A percentile compares a stretch with the other conserved stretches of the same genome.
phyloP scores from a whole-genome alignment of 2,888 invertebrate species.

The Lagria hirta region DNA sequence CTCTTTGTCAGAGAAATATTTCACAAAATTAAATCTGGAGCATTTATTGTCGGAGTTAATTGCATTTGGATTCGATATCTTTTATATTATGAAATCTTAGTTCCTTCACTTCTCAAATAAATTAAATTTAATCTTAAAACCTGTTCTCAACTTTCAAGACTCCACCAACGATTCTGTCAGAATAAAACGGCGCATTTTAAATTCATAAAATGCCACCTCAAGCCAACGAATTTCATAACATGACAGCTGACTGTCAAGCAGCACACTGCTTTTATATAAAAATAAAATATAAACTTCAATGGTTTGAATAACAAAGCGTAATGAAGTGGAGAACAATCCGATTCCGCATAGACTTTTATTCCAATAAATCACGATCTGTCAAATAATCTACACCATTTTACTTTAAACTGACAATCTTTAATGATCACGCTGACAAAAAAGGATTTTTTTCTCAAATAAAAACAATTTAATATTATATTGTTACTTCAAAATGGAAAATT shows the following conservation, averaged over 20 bases:
- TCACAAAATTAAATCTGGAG: constrained; percentile 24
- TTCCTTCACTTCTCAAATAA: constrained; percentile 21
- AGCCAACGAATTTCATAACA: constrained; percentile 20
- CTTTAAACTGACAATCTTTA: neutral
- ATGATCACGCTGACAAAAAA: too few species aligned
- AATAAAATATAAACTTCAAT: constrained; percentile 21
- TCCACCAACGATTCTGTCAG: constrained; percentile 15
- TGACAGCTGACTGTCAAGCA: constrained; percentile 26
- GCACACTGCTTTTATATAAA: constrained; percentile 20
- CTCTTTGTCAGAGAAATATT: constrained; percentile 26
- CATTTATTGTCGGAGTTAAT: constrained; percentile 28
- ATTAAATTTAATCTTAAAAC: constrained; percentile 28
- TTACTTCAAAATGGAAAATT: too few species aligned
- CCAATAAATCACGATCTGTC: constrained; percentile 15
- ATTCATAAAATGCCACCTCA: constrained; percentile 23
- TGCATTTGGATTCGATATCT: constrained; percentile 27
- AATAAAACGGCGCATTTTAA: constrained; percentile 23
- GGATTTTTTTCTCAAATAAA: too few species aligned
- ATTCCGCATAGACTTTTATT: constrained; percentile 8
- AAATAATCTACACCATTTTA: constrained; percentile 4
- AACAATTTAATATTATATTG: too few species aligned
- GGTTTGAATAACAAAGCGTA: constrained; percentile 25
- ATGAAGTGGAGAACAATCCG: constrained; percentile 18
- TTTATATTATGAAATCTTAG: constrained; percentile 21
- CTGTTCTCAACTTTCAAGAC: constrained; percentile 22